phyloP scores from a whole-genome alignment of 2,113 vertebrate genomes.

The Fregetta grallaria region DNA sequence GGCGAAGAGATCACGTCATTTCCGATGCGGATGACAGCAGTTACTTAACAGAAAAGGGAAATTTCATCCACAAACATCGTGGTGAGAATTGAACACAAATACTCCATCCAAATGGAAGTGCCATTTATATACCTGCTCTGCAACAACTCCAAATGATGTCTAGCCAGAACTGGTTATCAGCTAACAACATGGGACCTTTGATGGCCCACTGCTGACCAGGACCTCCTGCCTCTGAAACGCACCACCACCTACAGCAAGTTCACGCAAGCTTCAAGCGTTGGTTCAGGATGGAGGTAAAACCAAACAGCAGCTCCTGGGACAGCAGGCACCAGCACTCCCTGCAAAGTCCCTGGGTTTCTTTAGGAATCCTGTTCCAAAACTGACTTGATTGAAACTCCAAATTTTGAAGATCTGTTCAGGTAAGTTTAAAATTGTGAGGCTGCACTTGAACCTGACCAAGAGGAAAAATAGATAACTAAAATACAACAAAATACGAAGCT shows the following conservation, averaged over 20 bases:
- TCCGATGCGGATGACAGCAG: not conserved
- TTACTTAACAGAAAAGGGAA: not conserved
- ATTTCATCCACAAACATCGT: not conserved
- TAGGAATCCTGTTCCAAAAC: not conserved
- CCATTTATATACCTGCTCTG: not conserved
- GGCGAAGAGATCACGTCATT: not conserved
- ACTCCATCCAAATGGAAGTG: not conserved
- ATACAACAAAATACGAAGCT: not conserved
- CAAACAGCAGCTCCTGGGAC: not conserved
- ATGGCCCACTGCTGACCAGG: not conserved
- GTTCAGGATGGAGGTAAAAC: not conserved
- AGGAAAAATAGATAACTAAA: not conserved
- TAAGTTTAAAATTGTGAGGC: not conserved
- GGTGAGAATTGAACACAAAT: not conserved
- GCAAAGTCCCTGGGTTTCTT: not conserved
- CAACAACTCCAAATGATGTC: not conserved
- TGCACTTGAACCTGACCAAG: not conserved
- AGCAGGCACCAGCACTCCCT: not conserved
- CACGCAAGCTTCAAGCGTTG: fast-evolving
- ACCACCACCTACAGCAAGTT: not conserved
- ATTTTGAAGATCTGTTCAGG: not conserved
- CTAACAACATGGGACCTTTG: not conserved
- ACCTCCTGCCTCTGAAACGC: not conserved
- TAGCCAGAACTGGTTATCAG: not conserved
- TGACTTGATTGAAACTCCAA: not conserved